Evolutionary conservation across 1,140 invertebrate species (phyloP).

Genomic region (Calliopsis andreniformis): DNA sequence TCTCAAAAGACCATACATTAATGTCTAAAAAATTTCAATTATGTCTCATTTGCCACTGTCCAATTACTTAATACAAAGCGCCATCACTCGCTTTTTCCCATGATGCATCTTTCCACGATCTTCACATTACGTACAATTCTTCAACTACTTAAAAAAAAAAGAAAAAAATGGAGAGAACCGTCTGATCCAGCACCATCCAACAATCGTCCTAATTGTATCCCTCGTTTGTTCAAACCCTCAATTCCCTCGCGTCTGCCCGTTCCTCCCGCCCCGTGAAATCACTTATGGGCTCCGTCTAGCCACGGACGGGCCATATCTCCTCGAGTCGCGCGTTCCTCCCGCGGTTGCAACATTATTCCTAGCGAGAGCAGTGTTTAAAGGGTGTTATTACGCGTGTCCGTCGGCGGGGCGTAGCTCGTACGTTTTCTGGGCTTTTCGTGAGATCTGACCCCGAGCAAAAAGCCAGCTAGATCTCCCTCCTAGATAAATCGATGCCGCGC

Average conservation of each 20-base stretch:
- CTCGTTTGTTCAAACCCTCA: background rate
- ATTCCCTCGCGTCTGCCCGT: background rate
- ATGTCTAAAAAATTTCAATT: too few species aligned
- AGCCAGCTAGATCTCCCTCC: conserved; percentile 52
- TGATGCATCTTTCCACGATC: too few species aligned
- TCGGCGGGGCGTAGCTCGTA: conserved; percentile 48
- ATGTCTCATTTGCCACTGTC: too few species aligned
- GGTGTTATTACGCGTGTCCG: conserved; percentile 73
- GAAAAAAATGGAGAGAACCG: background rate
- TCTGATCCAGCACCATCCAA: background rate
- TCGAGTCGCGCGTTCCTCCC: conserved; percentile 7
- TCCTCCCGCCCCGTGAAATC: conserved; percentile 52
- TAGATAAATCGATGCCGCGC: conserved; percentile 56
- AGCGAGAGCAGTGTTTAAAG: conserved; percentile 64
- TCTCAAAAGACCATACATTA: too few species aligned
- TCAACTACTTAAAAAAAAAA: too few species aligned
- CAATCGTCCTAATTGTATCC: conserved; percentile 10
- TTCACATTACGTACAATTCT: too few species aligned
- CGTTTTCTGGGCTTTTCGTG: conserved; percentile 57
- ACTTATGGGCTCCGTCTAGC: conserved; percentile 52
- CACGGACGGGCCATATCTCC: conserved; percentile 23
- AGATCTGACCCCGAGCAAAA: conserved; percentile 44
- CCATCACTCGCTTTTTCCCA: too few species aligned
- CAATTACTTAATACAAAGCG: too few species aligned
- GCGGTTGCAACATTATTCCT: conserved; percentile 57